These are phyloP conservation scores for Neodontobutis hainanensis DNA, from an alignment of 2,113 vertebrate genomes.

Conservation along the genomic window DNA sequence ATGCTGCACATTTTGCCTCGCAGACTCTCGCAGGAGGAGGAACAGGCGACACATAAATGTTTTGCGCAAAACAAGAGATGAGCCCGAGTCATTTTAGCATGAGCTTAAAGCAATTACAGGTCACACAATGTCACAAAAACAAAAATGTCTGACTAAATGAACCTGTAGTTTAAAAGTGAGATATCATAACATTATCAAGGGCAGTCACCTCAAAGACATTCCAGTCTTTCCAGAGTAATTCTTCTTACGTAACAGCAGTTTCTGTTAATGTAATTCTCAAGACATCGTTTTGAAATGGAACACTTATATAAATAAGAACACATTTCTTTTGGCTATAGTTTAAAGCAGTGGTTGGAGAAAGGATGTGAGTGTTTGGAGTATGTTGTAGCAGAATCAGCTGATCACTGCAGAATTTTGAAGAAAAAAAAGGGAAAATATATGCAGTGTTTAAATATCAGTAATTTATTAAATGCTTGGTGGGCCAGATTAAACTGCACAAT, in stretches of 20 bases:
- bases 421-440: too few species aligned
- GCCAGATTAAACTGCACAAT: too few species aligned
- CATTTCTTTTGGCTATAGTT: too few species aligned
- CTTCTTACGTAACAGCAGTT: background rate
- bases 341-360: too few species aligned
- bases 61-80: slow-evolving; percentile 63
- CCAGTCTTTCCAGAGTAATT: background rate
- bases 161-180: slow-evolving; percentile 36
- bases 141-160: slow-evolving; percentile 26
- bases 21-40: background rate
- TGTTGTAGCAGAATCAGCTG: too few species aligned
- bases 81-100: slow-evolving; percentile 45
- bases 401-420: too few species aligned
- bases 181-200: slow-evolving; percentile 53
- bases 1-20: background rate
- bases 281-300: too few species aligned
- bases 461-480: too few species aligned
- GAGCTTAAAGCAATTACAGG: slow-evolving; percentile 56
- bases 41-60: slow-evolving; percentile 34
- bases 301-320: too few species aligned
- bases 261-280: background rate
- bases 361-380: too few species aligned
- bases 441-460: too few species aligned
- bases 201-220: slow-evolving; percentile 32
- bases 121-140: slow-evolving; percentile 49